Conservation (phyloP, 2,113 vertebrate genomes). For the Murina feae region DNA sequence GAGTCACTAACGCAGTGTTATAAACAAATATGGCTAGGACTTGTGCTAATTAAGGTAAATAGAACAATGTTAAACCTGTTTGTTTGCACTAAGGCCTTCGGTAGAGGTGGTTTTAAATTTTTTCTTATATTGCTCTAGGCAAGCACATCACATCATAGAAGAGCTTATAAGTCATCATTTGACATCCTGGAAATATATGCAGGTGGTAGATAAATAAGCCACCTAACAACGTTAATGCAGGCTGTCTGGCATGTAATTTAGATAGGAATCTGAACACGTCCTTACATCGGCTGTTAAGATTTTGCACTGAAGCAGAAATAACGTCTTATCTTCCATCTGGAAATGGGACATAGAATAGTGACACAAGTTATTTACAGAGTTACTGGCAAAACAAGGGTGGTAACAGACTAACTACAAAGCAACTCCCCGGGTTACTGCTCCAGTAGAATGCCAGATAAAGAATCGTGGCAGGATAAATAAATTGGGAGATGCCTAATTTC, state of each 20-base stretch:
- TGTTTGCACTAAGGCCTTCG: conserved; percentile 37
- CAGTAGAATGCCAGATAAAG: conserved; percentile 37
- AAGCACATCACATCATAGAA: conserved; percentile 30
- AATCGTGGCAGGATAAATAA: conserved; percentile 42
- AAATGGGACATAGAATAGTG: conserved; percentile 55
- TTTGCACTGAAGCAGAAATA: conserved; percentile 69
- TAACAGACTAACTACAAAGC: conserved; percentile 37
- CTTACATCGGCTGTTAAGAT: conserved; percentile 65
- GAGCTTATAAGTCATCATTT: conserved; percentile 56
- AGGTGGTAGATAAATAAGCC: conserved; percentile 69
- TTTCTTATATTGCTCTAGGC: conserved; percentile 66
- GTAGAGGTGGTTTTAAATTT: conserved; percentile 50
- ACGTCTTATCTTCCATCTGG: conserved; percentile 57
- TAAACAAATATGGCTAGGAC: conserved; percentile 62
- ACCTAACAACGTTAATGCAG: conserved; percentile 71
- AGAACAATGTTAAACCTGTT: background rate
- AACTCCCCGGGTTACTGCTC: conserved; percentile 28
- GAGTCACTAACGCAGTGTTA: conserved; percentile 58
- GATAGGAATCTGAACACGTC: conserved; percentile 50
- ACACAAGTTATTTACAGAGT: conserved; percentile 63
- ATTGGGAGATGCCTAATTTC: conserved; percentile 43
- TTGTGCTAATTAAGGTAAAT: conserved; percentile 71
- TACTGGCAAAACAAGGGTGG: conserved; percentile 34
- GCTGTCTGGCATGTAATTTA: conserved; percentile 67
- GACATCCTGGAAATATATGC: conserved; percentile 61